Percentiles rank a stretch among this genome's conserved stretches.
Evolutionary conservation across 2,888 invertebrate genomes (phyloP).

Genomic region (Nesidiocoris tenuis): DNA sequence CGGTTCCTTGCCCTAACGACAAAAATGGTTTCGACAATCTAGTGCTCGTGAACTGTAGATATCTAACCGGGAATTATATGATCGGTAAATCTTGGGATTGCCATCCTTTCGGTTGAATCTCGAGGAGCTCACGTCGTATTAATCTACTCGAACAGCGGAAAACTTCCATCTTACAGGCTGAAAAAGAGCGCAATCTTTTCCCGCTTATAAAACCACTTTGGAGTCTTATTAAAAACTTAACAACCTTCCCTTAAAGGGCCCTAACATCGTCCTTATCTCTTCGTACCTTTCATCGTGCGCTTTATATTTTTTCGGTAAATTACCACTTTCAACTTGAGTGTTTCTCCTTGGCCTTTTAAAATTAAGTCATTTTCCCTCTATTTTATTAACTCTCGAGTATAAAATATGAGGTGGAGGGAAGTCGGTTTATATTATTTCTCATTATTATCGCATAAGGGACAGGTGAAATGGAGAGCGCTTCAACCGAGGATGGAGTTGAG

Average conservation of each 20-base stretch:
- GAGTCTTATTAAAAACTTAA: constrained; percentile 26
- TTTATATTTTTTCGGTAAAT: constrained; percentile 11
- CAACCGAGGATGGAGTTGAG: too few relatives aligned
- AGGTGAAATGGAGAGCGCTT: not conserved
- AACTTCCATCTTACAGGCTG: not conserved
- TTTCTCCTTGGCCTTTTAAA: constrained; percentile 14
- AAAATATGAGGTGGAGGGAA: not conserved
- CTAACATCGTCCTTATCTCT: not conserved
- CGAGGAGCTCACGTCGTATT: not conserved
- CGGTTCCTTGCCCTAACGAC: too few relatives aligned
- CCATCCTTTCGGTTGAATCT: not conserved
- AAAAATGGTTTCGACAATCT: too few relatives aligned
- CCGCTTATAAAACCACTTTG: not conserved
- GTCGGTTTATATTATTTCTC: constrained; percentile 21
- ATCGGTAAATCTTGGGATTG: not conserved
- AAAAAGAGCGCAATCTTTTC: not conserved
- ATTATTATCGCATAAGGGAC: constrained; percentile 7
- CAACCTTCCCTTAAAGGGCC: not conserved
- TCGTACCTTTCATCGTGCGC: not conserved
- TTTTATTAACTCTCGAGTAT: constrained; percentile 5
- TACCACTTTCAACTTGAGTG: constrained; percentile 3
- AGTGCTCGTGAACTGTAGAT: too few relatives aligned
- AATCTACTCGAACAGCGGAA: not conserved
- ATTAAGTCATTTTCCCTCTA: constrained; percentile 18
- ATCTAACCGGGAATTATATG: too few relatives aligned